Evolutionary conservation across 2,113 vertebrate species (phyloP), one percentile per base, ranked within the genome.

Genomic region (Osmerus eperlanus): DNA sequence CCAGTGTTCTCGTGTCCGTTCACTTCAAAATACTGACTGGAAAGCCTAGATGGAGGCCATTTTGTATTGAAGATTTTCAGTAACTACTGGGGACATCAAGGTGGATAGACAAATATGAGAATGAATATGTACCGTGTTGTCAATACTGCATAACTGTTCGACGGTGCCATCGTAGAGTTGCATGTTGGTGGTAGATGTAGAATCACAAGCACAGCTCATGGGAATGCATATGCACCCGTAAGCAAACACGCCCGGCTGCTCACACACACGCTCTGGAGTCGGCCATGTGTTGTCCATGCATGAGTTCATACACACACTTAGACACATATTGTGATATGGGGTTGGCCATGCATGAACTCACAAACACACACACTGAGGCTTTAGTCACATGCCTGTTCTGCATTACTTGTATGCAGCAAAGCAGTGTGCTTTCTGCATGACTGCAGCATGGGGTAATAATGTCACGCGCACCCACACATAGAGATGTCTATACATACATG

Each of bases 301-400:
- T 56, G 55, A 19, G n/a, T 18, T 18, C 55, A 56, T 19, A 56
- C 16, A 56, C 55, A n/a, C 16, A 28, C 25, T 28, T 28, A 28
- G 25, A 28, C 25, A 18, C 55, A 56, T 19, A 56, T 19, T 18
- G 15, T 18, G 15, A 56, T 15, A 18, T 19, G n/a, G 15, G n/a
- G 15, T 18, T 19, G n/a, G 15, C 15, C 55, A 56, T 19, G n/a
- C 55, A 56, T 19, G n/a, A 16, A 56, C 16, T 18, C 3, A 56
- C 3, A 56, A 16, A 56, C 41, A 21, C 36, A 51, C 64, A 65
- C 64, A 51, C 36, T 56, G 28, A 13, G 32, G 15, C 15, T 29
- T 67, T 54, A 54, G 15, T 28, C 7, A 28, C 65, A 67, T 13
- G 65, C 51, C 6, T 67, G 65, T 54, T 67, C 51, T 28, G 21